Base-by-base conservation (phyloP, 1,140 invertebrate genomes). In the Sminthurides bifidus region DNA sequence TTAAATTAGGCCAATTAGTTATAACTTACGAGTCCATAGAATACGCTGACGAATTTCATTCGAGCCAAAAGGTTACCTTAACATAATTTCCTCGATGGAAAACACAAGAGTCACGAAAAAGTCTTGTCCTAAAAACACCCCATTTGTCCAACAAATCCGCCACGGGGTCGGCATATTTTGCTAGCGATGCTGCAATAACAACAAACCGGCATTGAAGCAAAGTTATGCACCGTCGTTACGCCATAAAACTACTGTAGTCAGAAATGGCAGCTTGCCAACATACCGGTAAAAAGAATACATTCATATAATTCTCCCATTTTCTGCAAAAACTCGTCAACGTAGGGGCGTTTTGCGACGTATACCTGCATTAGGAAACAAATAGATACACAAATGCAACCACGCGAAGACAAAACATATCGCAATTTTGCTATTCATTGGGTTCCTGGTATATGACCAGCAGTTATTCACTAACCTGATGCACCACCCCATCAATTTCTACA, bases 81-180 rank as follows among this genome's bases (percentile, higher is more conserved):
- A 99, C 94, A 77, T 98, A 99, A 78, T 98, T 99, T 65, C 95
- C 95, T 71, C 91, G 81, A 78, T 98, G 92, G 80, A 96, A 98
- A 72, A 98, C 93, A 79, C 96, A 99, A 58, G 94, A 96, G 80
- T 99, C 96, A 72, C 96, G 82, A 79, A 99, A 99, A 66, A 99
- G 76, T 68, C 96, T 81, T 61, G 90, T 82, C 68, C 91, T 81
- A 76, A 98, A 97, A 48, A 98, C 92, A 69, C 87, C 88, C 91
- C 92, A 95, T 77, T 87, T 87, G 75, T 99, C 96, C 56, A 99
- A 75, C 61, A 98, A 77, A 78, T 99, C 93, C 45, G 94, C 93
- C 55, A 99, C 96, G 40, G 95, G 96, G 78, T 99, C 95, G 59
- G 96, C 96, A 77, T 99, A 99, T 84, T 89, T 68, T 23, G 75